Percentiles rank a stretch among this genome's conserved stretches.
phyloP scores from a whole-genome alignment of 2,797 vertebrate species.

The Cirrhinus mrigala region DNA sequence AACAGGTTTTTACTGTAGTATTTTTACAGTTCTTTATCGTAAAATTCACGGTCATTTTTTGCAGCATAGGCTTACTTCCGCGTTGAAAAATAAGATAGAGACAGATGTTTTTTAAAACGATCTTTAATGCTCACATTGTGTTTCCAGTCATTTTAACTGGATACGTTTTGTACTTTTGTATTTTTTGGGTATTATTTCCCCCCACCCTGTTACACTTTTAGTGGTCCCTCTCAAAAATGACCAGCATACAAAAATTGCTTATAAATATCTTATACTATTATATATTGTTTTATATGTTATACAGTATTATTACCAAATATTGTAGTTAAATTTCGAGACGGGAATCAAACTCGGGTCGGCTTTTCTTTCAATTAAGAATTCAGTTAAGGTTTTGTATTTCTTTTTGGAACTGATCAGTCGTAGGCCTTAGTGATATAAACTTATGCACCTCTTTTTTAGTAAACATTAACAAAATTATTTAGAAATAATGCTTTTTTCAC shows the following conservation, averaged over 20 bases:
- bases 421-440: not conserved
- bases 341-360: too few species aligned
- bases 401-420: not conserved
- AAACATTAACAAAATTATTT: not conserved
- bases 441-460: not conserved
- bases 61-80: too few species aligned
- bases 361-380: too few species aligned
- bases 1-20: too few species aligned
- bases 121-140: not conserved
- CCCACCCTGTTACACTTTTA: not conserved
- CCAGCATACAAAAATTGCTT: not conserved
- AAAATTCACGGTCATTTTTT: too few species aligned
- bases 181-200: not conserved
- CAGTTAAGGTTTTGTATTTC: not conserved
- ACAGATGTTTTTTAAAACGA: not conserved
- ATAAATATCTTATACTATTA: not conserved
- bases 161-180: not conserved
- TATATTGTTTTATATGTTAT: too few species aligned
- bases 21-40: too few species aligned
- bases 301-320: too few species aligned
- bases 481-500: not conserved
- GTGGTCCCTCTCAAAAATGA: not conserved
- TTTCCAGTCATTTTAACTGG: not conserved
- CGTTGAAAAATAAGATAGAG: too few species aligned
- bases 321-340: too few species aligned